Conservation (phyloP, 2,113 vertebrate genomes). For the Smithornis capensis region DNA sequence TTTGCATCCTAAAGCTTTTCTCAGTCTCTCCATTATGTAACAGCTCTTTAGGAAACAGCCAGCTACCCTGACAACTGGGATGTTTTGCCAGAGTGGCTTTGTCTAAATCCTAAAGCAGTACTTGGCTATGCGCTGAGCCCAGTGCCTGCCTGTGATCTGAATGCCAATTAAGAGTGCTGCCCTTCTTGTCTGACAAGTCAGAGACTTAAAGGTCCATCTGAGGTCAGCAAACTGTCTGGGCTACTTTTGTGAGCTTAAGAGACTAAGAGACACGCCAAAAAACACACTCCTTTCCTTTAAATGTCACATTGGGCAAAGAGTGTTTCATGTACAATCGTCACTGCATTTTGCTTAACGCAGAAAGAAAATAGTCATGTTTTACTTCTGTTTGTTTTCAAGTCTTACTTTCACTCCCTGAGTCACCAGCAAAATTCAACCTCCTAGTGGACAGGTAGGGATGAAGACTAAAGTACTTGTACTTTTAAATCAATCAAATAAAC, state of each 20-base stretch:
- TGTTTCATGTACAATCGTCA: neutral
- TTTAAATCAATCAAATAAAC: neutral
- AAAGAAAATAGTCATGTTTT: neutral
- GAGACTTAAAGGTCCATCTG: slow-evolving; percentile 74
- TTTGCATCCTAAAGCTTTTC: slow-evolving; percentile 78
- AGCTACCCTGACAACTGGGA: slow-evolving; percentile 80
- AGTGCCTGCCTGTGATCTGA: slow-evolving; percentile 72
- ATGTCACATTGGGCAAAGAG: neutral
- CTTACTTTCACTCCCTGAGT: neutral
- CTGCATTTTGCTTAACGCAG: neutral
- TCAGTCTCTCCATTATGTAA: slow-evolving; percentile 80
- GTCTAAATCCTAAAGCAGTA: slow-evolving; percentile 78
- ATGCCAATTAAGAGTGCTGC: slow-evolving; percentile 77
- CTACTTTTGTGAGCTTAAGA: slow-evolving; percentile 62
- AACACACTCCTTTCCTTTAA: slow-evolving; percentile 42
- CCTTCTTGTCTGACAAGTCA: slow-evolving; percentile 67
- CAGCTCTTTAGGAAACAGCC: slow-evolving; percentile 76
- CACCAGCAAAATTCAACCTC: neutral
- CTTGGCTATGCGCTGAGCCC: slow-evolving; percentile 66
- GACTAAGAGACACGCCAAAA: slow-evolving; percentile 56
- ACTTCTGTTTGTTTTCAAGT: neutral
- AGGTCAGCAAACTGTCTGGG: slow-evolving; percentile 79
- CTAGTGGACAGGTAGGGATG: neutral
- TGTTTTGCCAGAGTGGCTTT: slow-evolving; percentile 79
- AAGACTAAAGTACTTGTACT: neutral